Conservation (phyloP, 2,113 vertebrate species). For the Oreochromis spilurus region DNA sequence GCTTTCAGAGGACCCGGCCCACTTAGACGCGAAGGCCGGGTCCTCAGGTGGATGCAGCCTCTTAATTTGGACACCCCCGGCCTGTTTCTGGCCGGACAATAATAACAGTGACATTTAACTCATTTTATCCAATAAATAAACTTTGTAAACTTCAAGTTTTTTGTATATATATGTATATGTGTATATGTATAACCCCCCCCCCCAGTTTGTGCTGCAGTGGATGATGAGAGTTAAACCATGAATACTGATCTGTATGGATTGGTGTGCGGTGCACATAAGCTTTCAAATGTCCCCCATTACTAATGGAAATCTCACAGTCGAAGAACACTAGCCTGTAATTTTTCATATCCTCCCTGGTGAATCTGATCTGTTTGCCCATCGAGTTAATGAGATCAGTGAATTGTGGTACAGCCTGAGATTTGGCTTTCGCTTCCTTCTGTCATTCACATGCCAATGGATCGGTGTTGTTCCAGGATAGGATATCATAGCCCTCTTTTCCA, state of each 20-base stretch:
- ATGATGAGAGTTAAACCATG: not conserved
- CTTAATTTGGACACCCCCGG: too few relatives aligned
- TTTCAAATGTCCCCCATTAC: not conserved
- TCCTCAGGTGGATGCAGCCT: too few relatives aligned
- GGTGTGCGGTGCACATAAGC: not conserved
- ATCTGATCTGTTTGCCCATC: not conserved
- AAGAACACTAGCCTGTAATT: not conserved
- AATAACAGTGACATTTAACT: too few relatives aligned
- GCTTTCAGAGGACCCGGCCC: too few relatives aligned
- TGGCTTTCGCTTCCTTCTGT: not conserved
- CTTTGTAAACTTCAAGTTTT: too few relatives aligned
- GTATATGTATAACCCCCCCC: too few relatives aligned
- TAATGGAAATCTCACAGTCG: not conserved
- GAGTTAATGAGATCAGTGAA: not conserved
- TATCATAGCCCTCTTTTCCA: not conserved
- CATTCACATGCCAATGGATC: not conserved
- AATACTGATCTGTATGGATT: not conserved
- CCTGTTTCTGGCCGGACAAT: too few relatives aligned
- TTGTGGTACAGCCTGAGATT: not conserved
- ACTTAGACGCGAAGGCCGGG: too few relatives aligned
- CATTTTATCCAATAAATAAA: too few relatives aligned
- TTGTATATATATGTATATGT: too few relatives aligned
- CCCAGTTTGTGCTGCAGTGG: not conserved
- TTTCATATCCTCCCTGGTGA: not conserved
- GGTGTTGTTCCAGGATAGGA: not conserved